Percentiles rank a stretch among this genome's conserved stretches.
Conservation (phyloP, 2,113 vertebrate genomes). For the Osmerus eperlanus region DNA sequence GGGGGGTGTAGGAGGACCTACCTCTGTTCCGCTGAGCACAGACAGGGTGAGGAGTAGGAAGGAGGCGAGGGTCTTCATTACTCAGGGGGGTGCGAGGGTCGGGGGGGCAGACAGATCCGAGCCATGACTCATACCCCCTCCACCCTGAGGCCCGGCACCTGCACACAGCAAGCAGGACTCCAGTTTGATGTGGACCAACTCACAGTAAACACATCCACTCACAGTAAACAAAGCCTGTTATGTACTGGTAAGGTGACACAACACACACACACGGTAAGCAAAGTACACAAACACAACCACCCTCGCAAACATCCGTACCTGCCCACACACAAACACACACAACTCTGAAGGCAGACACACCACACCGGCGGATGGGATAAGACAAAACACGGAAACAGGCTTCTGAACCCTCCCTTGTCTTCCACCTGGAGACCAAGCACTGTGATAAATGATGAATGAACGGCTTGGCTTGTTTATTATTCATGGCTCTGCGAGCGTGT, state of each 20-base stretch:
- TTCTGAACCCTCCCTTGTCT: not conserved
- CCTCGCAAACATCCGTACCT: no score
- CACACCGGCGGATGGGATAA: not conserved
- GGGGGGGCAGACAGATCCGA: slow-evolving; percentile 4
- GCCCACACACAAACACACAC: no score
- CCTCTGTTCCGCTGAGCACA: slow-evolving; percentile 43
- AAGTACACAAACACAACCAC: no score
- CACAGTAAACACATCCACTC: not conserved
- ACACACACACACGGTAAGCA: no score
- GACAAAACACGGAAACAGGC: not conserved
- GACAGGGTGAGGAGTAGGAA: slow-evolving; percentile 36
- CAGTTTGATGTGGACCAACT: not conserved
- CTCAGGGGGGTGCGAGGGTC: slow-evolving; percentile 25
- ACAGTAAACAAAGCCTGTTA: not conserved
- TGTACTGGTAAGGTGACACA: no score
- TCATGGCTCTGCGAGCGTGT: not conserved
- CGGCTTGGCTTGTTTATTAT: not conserved
- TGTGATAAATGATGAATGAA: not conserved
- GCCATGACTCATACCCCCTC: not conserved
- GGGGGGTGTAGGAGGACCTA: slow-evolving; percentile 8
- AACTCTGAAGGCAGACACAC: not conserved
- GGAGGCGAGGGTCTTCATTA: slow-evolving; percentile 36
- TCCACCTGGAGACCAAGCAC: not conserved
- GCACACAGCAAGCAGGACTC: not conserved
- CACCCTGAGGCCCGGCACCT: not conserved